Conservation (phyloP, 2,797 vertebrate species). For the Limosa lapponica region DNA sequence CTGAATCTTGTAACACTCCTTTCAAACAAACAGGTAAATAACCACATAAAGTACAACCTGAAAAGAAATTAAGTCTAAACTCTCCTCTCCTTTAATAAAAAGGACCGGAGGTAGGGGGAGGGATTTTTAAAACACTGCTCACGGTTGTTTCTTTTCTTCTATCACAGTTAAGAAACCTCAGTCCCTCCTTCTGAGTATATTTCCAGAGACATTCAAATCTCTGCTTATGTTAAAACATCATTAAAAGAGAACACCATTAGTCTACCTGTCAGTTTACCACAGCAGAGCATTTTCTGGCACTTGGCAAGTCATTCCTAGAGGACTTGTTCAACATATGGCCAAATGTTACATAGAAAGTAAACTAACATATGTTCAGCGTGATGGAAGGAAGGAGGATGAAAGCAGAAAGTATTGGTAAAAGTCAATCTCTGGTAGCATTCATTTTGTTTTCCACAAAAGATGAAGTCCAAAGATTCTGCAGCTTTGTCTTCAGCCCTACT, state of each 20-base stretch:
- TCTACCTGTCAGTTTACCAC: neutral
- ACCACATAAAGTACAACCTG: neutral
- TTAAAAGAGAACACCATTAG: neutral
- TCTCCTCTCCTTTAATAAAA: neutral
- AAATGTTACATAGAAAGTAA: neutral
- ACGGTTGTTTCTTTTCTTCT: neutral
- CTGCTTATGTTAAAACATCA: neutral
- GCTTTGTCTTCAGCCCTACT: neutral
- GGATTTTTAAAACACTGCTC: neutral
- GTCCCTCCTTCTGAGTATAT: neutral
- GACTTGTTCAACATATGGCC: constrained; percentile 20
- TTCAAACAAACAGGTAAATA: neutral
- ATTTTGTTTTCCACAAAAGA: neutral
- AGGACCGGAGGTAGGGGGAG: accelerated
- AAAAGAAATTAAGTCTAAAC: neutral
- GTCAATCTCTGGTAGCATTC: neutral
- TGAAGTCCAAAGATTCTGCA: neutral
- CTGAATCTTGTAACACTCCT: neutral
- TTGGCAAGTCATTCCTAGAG: constrained; percentile 23
- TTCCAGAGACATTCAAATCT: neutral
- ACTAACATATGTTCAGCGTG: neutral
- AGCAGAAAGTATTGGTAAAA: neutral
- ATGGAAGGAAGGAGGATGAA: neutral
- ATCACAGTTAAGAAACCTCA: neutral
- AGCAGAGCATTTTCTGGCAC: neutral